Conservation (phyloP, 2,113 vertebrate genomes). For the Astatoreochromis straeleni region DNA sequence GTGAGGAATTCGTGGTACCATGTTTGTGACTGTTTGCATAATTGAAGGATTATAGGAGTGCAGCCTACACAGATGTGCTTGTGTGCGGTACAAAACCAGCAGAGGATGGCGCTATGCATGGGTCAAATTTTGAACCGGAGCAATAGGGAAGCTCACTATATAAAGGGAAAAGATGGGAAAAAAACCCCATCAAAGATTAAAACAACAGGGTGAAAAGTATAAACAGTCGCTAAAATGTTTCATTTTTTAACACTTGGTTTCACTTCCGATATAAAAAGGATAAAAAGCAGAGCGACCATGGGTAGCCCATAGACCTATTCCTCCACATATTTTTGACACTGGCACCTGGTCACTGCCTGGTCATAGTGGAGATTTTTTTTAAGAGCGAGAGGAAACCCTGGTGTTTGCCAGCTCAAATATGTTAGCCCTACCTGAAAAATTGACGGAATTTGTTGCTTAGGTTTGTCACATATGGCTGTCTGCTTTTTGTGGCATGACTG, state of each 20-base stretch:
- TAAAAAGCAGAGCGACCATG: background rate
- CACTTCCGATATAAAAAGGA: background rate
- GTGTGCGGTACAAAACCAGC: background rate
- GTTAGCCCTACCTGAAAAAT: accelerated
- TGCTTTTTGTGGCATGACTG: background rate
- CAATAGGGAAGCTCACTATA: background rate
- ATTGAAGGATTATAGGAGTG: background rate
- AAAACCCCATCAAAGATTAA: background rate
- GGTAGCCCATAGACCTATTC: background rate
- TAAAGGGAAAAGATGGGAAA: background rate
- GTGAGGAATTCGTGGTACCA: accelerated
- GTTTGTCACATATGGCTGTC: background rate
- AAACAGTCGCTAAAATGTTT: background rate
- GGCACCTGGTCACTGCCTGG: accelerated
- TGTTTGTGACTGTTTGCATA: background rate
- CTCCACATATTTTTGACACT: background rate
- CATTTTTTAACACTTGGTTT: background rate
- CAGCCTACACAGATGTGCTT: background rate
- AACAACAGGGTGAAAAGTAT: background rate
- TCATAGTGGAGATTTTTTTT: background rate
- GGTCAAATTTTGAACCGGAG: background rate
- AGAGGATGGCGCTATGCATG: accelerated
- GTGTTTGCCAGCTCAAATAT: background rate
- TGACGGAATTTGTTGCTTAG: accelerated
- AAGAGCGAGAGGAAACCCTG: accelerated